Conservation (phyloP, 2,113 vertebrate genomes). For the Ursus arctos region DNA sequence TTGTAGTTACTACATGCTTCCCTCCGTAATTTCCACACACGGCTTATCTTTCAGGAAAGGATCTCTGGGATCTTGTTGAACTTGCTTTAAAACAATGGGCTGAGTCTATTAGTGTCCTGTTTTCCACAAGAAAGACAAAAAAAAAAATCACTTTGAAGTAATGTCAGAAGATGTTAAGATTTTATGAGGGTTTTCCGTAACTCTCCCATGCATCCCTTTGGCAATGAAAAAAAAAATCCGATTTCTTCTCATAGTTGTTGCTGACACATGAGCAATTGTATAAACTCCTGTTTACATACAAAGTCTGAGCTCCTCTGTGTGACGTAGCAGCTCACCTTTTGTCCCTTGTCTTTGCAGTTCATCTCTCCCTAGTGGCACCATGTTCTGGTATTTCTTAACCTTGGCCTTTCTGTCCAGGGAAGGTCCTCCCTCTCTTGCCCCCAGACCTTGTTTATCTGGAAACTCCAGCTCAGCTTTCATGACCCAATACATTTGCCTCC, state of each 20-base stretch:
- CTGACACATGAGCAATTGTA: neutral
- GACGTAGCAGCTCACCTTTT: neutral
- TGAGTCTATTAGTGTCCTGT: neutral
- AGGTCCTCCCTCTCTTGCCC: neutral
- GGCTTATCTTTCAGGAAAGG: slow-evolving; percentile 45
- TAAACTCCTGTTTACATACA: neutral
- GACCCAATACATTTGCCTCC: neutral
- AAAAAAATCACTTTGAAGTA: neutral
- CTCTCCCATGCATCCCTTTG: neutral
- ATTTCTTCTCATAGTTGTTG: neutral
- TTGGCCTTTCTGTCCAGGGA: neutral
- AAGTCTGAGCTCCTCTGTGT: neutral
- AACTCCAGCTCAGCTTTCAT: neutral
- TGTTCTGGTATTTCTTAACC: neutral
- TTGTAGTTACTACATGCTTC: neutral
- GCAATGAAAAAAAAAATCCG: neutral
- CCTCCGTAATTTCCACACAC: neutral
- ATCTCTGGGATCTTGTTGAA: slow-evolving; percentile 43
- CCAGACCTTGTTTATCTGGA: neutral
- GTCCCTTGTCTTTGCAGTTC: neutral
- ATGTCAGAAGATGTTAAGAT: slow-evolving; percentile 44
- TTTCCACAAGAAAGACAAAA: slow-evolving; percentile 34
- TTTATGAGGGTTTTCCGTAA: slow-evolving; percentile 20
- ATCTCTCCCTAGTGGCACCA: neutral
- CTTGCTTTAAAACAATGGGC: slow-evolving; percentile 52